Base-by-base conservation (phyloP, 2,888 invertebrate species). In the Caenorhabditis sp. region DNA sequence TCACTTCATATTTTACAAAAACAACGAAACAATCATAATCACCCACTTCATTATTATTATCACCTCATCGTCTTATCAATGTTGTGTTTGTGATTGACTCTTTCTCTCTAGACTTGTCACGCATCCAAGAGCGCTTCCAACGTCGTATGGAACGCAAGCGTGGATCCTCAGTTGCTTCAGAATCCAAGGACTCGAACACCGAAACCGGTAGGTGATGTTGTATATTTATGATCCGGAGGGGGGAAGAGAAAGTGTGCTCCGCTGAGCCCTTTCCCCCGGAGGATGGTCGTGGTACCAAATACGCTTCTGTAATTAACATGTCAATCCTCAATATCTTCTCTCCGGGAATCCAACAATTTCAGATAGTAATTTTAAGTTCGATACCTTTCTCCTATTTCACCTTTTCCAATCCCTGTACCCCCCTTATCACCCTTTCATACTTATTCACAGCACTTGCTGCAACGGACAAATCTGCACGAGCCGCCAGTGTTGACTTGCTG, bases 121-220 rank as follows among this genome's bases (percentile, higher is more conserved):
- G 91, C 80, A 90, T 92, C 49, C 92, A 92, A 83, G 91, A 92
- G 82, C 89, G 91, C 49, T 92, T 92, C 88, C 89, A 88, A 82
- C 88, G 91, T 28, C 88, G 92, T 24, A 89, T 92, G 88, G 91
- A 92, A 77, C 85, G 89, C 69, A 92, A 91, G 80, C 81, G 88
- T n/a, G 85, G 83, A 61, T 85, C 85, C 24, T 87, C 89, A 72
- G 84, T 85, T 31, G 85, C 84, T 58, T 86, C 87, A 10, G 86
- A 85, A 70, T 82, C 84, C 26, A 85, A 83, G 82, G 87, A 87
- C 61, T 81, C 84, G 51, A 75, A 69, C 44, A 80, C 84, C n/a
- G 83, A 83, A 19, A 44, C 35, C 26, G 83, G 83, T 83, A 83
- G 83, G 83, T 74, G 83, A 79, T 79, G 79, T 83, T 80, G 79